Evolutionary conservation across 1,140 invertebrate genomes (phyloP).

Genomic region (Nasonia longicornis): DNA sequence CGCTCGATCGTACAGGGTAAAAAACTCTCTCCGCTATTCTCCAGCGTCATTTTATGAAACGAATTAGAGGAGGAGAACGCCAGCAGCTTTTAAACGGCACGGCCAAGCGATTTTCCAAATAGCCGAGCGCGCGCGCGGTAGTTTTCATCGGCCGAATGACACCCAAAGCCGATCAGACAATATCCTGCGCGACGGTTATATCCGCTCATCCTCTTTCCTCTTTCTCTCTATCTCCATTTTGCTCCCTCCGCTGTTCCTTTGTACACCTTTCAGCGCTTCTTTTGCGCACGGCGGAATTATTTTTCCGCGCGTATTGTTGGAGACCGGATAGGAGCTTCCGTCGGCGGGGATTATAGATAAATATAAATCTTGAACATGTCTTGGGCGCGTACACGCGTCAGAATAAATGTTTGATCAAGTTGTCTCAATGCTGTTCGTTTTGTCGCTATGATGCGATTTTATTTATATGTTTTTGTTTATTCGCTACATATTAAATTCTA

Average conservation of each 20-base stretch:
- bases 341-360: neutral
- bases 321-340: neutral
- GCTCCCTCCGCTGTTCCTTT: conserved; percentile 11
- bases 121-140: neutral
- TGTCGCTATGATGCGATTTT: neutral
- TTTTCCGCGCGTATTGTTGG: neutral
- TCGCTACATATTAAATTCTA: too few relatives aligned
- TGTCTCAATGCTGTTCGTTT: neutral
- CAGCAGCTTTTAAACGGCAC: conserved; percentile 8
- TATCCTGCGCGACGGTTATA: conserved; percentile 30
- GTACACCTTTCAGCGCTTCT: neutral
- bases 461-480: too few relatives aligned
- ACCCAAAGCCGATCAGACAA: conserved; percentile 38
- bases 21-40: too few relatives aligned
- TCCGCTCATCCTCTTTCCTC: conserved; percentile 10
- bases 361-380: neutral
- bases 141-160: conserved; percentile 15
- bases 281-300: neutral
- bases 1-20: too few relatives aligned
- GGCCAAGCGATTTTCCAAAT: conserved; percentile 17
- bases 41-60: neutral
- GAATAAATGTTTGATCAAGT: too few relatives aligned
- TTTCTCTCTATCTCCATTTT: conserved; percentile 2
- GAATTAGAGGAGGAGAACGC: neutral
- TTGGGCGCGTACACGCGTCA: neutral